These are phyloP conservation scores for Apodemia zela DNA, from an alignment of 2,888 invertebrate species.

Conservation along the genomic window DNA sequence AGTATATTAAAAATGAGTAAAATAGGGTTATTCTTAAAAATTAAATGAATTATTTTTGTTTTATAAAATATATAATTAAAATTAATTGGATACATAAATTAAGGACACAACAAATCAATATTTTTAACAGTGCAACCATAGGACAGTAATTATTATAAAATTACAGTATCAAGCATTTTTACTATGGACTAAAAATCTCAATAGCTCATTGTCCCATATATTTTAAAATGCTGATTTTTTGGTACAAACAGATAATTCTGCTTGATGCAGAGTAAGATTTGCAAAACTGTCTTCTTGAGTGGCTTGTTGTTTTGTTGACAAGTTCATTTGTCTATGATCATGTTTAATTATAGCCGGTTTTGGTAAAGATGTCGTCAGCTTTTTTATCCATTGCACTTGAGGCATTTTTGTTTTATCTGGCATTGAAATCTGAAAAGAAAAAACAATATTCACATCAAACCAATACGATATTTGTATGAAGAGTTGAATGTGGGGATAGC, in stretches of 20 bases:
- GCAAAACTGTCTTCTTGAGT: slow-evolving; percentile 54
- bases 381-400: slow-evolving; percentile 48
- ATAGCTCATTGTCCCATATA: background rate
- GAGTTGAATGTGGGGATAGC: too few relatives aligned
- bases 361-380: slow-evolving; percentile 45
- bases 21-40: too few relatives aligned
- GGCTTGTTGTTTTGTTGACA: slow-evolving; percentile 37
- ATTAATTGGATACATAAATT: too few relatives aligned
- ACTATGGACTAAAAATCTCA: too few relatives aligned
- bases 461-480: too few relatives aligned
- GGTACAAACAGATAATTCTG: slow-evolving; percentile 61
- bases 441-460: background rate
- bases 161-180: too few relatives aligned
- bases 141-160: too few relatives aligned
- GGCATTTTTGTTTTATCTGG: slow-evolving; percentile 51
- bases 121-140: too few relatives aligned
- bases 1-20: too few relatives aligned
- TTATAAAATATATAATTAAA: too few relatives aligned
- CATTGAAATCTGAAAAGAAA: slow-evolving; percentile 47
- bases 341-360: slow-evolving; percentile 56
- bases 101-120: too few relatives aligned
- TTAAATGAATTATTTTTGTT: too few relatives aligned
- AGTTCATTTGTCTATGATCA: slow-evolving; percentile 45
- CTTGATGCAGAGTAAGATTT: slow-evolving; percentile 53
- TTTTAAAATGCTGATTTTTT: slow-evolving; percentile 48